A percentile compares a stretch with the other conserved stretches of the same genome.
phyloP scores from a whole-genome alignment of 2,113 vertebrate species.

The Montifringilla adamsi region DNA sequence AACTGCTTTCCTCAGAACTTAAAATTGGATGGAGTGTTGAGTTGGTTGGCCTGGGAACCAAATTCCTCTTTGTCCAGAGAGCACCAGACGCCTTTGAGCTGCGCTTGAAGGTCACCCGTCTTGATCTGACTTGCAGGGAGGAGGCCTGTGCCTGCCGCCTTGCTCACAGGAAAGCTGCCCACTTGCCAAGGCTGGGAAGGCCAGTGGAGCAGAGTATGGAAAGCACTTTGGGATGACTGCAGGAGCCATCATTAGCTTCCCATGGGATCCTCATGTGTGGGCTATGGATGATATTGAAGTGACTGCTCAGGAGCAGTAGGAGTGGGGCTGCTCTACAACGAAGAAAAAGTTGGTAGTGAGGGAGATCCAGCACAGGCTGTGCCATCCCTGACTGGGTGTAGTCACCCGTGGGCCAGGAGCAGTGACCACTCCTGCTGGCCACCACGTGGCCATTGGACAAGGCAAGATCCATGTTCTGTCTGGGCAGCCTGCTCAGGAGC shows the following conservation, averaged over 20 bases:
- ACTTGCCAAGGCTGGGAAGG: background rate
- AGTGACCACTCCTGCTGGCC: background rate
- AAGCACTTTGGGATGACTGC: background rate
- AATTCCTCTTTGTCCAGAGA: background rate
- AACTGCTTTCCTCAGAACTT: background rate
- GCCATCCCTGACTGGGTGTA: background rate
- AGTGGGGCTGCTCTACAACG: background rate
- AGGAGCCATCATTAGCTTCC: background rate
- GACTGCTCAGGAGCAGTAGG: background rate
- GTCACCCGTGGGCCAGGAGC: background rate
- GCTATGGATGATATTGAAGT: background rate
- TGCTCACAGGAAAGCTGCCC: background rate
- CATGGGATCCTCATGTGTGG: background rate
- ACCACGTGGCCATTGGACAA: background rate
- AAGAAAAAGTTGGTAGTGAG: background rate
- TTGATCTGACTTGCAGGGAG: background rate
- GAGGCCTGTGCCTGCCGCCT: background rate
- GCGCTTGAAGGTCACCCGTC: background rate
- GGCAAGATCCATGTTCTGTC: background rate
- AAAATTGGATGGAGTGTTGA: background rate
- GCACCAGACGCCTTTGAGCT: background rate
- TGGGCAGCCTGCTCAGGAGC: background rate
- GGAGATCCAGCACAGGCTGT: fast-evolving
- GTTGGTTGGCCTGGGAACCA: background rate
- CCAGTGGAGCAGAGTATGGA: background rate